These are phyloP conservation scores for Oeneis ivallda DNA, from an alignment of 2,888 invertebrate genomes.

Conservation along the genomic window DNA sequence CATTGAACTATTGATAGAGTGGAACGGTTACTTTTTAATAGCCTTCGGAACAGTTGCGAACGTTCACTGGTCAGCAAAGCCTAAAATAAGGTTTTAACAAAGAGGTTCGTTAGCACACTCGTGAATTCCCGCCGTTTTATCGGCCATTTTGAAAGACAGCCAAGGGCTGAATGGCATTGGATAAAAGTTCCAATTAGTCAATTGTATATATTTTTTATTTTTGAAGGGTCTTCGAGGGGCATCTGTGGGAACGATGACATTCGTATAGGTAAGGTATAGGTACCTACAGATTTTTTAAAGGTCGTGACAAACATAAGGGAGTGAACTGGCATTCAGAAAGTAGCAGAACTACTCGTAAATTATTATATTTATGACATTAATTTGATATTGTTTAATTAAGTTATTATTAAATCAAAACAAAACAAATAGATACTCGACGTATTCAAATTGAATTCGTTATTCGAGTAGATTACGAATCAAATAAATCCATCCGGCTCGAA, in stretches of 20 bases:
- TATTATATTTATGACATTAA: no score
- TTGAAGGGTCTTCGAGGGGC: constrained; percentile 49
- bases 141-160: constrained; percentile 17
- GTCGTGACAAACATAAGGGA: neutral
- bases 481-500: constrained; percentile 17
- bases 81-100: constrained; percentile 73
- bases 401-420: neutral
- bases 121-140: constrained; percentile 27
- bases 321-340: neutral
- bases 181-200: constrained; percentile 14
- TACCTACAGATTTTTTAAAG: neutral
- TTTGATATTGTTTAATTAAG: no score
- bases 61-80: constrained; percentile 69
- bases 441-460: constrained; percentile 7
- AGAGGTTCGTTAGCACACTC: constrained; percentile 67
- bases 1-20: constrained; percentile 19
- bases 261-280: no score
- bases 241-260: no score
- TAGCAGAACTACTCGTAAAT: no score
- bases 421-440: neutral
- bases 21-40: constrained; percentile 41
- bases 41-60: constrained; percentile 45
- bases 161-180: constrained; percentile 12
- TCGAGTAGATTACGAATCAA: constrained; percentile 16
- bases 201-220: neutral